These are phyloP conservation scores for Rhaphigaster nebulosa DNA, from an alignment of 2,888 invertebrate species.

Conservation along the genomic window DNA sequence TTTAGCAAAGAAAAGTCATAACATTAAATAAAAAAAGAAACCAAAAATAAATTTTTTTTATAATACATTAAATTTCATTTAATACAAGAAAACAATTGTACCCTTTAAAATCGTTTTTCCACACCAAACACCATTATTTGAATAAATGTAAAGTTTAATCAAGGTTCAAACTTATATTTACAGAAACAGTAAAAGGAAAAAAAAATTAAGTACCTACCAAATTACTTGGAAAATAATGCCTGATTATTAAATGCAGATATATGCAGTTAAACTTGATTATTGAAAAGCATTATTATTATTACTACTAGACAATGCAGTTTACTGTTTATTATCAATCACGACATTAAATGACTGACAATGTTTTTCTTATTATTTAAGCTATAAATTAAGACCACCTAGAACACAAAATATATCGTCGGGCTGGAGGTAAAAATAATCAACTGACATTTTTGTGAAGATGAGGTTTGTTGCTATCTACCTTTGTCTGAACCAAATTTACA, in stretches of 20 bases:
- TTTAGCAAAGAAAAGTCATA: neutral
- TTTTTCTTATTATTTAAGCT: neutral
- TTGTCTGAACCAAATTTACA: too few species aligned
- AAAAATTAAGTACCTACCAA: constrained; percentile 45
- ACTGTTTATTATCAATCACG: neutral
- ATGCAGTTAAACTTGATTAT: constrained; percentile 28
- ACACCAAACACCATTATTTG: constrained; percentile 48
- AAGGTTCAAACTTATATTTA: constrained; percentile 42
- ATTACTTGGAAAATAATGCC: constrained; percentile 31
- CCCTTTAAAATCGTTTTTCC: constrained; percentile 37
- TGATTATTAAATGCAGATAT: constrained; percentile 21
- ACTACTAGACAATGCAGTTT: neutral
- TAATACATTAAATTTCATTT: neutral
- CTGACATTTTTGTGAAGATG: too few species aligned
- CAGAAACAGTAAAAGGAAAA: constrained; percentile 20
- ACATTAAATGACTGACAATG: neutral
- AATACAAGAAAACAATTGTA: neutral
- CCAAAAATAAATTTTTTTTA: neutral
- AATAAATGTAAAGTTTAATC: constrained; percentile 29
- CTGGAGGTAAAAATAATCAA: too few species aligned
- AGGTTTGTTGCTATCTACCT: too few species aligned
- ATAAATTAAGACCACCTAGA: neutral
- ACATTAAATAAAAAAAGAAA: neutral
- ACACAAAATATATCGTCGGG: too few species aligned
- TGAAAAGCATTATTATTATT: neutral